Conservation (phyloP, 2,888 invertebrate genomes). For the Clepsis dumicolana region DNA sequence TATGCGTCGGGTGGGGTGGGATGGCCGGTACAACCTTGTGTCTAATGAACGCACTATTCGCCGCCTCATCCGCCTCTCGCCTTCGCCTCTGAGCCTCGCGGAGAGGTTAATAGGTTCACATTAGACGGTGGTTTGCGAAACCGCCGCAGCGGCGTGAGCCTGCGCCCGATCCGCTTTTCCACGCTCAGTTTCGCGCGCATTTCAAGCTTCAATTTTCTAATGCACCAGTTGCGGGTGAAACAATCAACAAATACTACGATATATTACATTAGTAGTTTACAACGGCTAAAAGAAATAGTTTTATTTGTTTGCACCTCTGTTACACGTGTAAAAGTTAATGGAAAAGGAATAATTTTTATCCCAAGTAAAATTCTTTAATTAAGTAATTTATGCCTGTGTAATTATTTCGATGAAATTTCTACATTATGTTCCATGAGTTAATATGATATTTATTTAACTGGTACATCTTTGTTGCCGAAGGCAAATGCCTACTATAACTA, state of each 20-base stretch:
- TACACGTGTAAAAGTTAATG: background rate
- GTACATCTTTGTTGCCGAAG: background rate
- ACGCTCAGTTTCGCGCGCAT: slow-evolving; percentile 78
- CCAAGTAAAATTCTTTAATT: background rate
- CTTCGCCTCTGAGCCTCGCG: slow-evolving; percentile 81
- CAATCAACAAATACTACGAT: background rate
- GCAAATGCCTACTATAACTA: background rate
- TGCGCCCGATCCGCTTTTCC: slow-evolving; percentile 77
- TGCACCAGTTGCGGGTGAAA: background rate
- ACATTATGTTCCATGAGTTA: background rate
- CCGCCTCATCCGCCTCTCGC: slow-evolving; percentile 83
- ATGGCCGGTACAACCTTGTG: slow-evolving; percentile 79
- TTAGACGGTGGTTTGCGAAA: slow-evolving; percentile 85
- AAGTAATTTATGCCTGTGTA: background rate
- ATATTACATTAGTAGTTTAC: background rate
- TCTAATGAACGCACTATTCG: slow-evolving; percentile 82
- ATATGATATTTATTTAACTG: slow-evolving; percentile 13
- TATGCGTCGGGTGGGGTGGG: slow-evolving; percentile 59
- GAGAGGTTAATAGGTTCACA: slow-evolving; percentile 87
- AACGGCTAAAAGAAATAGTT: background rate
- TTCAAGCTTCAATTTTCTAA: slow-evolving; percentile 52
- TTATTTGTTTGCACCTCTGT: background rate
- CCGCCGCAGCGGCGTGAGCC: slow-evolving; percentile 68
- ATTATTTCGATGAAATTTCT: background rate
- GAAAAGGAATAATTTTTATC: background rate